Percentiles rank a stretch among this genome's conserved stretches.
phyloP scores from a whole-genome alignment of 2,113 vertebrate species.

The Perccottus glenii region DNA sequence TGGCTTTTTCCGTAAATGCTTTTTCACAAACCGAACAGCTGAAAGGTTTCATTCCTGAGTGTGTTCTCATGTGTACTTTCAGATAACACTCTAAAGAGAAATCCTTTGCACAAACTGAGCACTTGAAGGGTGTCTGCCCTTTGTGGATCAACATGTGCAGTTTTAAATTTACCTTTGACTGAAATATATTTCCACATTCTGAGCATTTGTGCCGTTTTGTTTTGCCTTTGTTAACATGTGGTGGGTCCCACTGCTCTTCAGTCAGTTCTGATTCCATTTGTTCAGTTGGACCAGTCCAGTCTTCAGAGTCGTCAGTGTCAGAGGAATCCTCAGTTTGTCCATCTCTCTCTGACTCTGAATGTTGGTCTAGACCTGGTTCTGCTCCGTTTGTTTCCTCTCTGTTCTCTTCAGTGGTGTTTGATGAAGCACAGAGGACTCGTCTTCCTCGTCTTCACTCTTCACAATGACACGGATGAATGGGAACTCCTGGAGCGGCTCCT shows the following conservation, averaged over 20 bases:
- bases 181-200: not conserved
- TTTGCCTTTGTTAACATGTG: too few relatives aligned
- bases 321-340: too few relatives aligned
- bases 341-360: not conserved
- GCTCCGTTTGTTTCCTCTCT: not conserved
- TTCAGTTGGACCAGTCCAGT: not conserved
- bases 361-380: not conserved
- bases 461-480: not conserved
- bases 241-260: too few relatives aligned
- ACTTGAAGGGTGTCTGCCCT: not conserved
- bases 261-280: too few relatives aligned
- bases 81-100: not conserved
- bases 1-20: not conserved
- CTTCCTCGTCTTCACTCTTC: constrained; percentile 2
- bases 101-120: not conserved
- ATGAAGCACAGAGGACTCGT: not conserved
- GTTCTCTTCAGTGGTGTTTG: not conserved
- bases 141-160: not conserved
- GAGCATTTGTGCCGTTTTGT: not conserved
- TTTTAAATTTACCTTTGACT: not conserved
- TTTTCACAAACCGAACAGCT: not conserved
- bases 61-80: not conserved
- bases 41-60: not conserved
- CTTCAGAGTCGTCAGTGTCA: constrained; percentile 3
- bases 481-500: too few relatives aligned